Evolutionary conservation across 2,888 invertebrate species (phyloP).

Genomic region (Drosophila longiperda): DNA sequence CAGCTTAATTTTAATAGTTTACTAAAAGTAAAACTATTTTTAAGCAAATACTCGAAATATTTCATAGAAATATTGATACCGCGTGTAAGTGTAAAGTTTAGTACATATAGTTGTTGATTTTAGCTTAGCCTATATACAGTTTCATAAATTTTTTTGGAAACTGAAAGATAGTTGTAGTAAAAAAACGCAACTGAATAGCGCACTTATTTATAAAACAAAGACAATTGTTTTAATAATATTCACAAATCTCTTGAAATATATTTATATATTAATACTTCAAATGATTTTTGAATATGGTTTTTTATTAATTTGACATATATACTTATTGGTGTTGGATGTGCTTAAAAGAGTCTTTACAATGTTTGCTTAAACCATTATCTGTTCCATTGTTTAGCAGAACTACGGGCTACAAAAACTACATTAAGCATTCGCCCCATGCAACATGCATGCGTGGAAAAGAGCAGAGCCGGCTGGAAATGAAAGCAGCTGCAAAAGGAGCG

Average conservation of each 20-base stretch:
- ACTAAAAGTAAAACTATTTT: neutral
- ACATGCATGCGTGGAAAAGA: constrained; percentile 41
- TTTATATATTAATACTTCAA: neutral
- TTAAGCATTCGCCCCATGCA: constrained; percentile 68
- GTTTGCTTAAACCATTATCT: neutral
- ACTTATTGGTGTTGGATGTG: too few species aligned
- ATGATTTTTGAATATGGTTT: neutral
- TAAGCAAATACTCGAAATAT: neutral
- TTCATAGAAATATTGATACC: too few species aligned
- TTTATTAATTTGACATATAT: neutral
- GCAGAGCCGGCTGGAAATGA: constrained; percentile 50
- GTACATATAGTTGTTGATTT: too few species aligned
- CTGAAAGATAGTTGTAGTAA: too few species aligned
- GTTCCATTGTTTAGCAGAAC: neutral
- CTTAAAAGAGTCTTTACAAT: neutral
- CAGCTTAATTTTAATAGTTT: neutral
- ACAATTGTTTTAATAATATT: too few species aligned
- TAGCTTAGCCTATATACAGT: too few species aligned
- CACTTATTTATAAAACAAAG: too few species aligned
- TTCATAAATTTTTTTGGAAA: too few species aligned
- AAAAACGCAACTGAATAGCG: too few species aligned
- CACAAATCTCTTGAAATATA: too few species aligned
- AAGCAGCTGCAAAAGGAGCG: constrained; percentile 71
- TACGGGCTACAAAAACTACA: constrained; percentile 24
- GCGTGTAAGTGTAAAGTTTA: too few species aligned